Conservation (phyloP, 2,113 vertebrate species). For the Acanthochromis polyacanthus region DNA sequence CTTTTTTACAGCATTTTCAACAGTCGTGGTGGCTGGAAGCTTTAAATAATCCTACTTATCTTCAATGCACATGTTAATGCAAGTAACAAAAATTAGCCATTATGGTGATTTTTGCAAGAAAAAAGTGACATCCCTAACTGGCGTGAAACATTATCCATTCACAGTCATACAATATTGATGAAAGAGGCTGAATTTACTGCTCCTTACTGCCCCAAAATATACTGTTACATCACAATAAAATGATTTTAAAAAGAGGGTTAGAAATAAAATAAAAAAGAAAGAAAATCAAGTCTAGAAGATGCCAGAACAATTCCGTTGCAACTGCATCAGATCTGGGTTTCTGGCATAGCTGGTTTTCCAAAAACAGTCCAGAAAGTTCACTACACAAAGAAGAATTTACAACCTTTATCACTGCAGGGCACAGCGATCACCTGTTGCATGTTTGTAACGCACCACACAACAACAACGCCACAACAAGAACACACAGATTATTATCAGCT, state of each 20-base stretch:
- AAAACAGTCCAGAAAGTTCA: constrained; percentile 42
- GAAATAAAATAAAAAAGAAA: not conserved
- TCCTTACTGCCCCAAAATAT: not conserved
- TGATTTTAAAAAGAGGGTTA: not conserved
- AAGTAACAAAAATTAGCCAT: no score
- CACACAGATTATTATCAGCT: not conserved
- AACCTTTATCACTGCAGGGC: not conserved
- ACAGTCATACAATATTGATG: not conserved
- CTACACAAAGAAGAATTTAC: constrained; percentile 5
- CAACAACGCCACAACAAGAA: not conserved
- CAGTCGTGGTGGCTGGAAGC: no score
- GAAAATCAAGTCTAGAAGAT: not conserved
- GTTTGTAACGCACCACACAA: not conserved
- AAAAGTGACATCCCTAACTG: no score
- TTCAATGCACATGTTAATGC: no score
- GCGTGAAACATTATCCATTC: no score
- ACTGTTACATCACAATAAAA: not conserved
- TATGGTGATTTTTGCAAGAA: no score
- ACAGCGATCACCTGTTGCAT: constrained; percentile 1
- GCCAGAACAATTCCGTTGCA: not conserved
- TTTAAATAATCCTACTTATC: no score
- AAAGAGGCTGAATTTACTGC: not conserved
- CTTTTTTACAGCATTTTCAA: no score
- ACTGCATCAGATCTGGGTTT: constrained; percentile 10
- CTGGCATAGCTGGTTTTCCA: not conserved